These are phyloP conservation scores for Paramormyrops hopkinsi DNA, from an alignment of 2,797 vertebrate species.

Conservation along the genomic window DNA sequence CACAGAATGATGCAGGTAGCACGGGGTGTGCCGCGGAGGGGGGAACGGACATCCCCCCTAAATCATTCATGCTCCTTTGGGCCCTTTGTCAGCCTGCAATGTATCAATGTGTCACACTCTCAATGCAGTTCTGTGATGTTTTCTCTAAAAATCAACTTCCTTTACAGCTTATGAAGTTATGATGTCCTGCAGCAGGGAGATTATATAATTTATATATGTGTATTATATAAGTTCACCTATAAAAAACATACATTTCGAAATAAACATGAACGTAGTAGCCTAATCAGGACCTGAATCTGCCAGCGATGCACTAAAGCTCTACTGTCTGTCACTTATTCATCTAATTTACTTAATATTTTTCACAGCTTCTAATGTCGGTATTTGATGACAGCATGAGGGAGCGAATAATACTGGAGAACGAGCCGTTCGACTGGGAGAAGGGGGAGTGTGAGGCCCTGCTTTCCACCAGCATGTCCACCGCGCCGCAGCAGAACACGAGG, in stretches of 20 bases:
- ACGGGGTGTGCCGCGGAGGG: background rate
- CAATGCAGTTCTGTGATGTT: background rate
- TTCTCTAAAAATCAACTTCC: background rate
- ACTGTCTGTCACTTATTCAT: background rate
- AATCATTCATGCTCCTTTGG: background rate
- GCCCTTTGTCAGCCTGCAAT: background rate
- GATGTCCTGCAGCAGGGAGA: background rate
- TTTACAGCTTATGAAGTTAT: background rate
- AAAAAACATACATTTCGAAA: background rate
- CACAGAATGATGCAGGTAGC: background rate
- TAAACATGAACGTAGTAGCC: background rate
- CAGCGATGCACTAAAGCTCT: background rate
- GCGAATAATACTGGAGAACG: constrained; percentile 88
- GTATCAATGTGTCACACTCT: background rate
- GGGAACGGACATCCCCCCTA: background rate
- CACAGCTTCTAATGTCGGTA: constrained; percentile 92
- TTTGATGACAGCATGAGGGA: constrained; percentile 99
- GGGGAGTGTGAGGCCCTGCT: constrained; percentile 78
- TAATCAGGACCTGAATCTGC: background rate
- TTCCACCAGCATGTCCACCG: constrained; percentile 82
- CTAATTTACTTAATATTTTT: background rate
- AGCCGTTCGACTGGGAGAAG: constrained; percentile 97
- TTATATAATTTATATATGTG: background rate
- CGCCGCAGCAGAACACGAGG: constrained; percentile 87
- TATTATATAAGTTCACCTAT: background rate